phyloP scores from a whole-genome alignment of 2,797 vertebrate genomes.

The Chloroceryle amazona region DNA sequence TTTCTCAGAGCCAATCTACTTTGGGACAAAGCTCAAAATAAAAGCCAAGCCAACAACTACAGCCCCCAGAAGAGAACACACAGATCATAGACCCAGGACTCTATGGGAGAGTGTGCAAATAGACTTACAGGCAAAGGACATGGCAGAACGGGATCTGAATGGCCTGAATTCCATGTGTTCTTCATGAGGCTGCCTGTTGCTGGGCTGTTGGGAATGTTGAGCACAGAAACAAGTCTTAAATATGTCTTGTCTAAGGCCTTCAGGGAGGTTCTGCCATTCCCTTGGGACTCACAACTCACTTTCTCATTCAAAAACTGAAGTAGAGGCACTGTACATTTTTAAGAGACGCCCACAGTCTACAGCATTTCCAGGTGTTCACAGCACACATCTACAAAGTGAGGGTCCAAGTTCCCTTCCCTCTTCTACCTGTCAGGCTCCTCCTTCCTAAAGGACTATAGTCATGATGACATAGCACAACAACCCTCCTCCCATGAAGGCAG shows the following conservation, averaged over 20 bases:
- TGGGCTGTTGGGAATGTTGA: background rate
- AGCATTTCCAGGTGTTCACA: background rate
- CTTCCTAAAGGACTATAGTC: background rate
- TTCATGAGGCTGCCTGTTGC: background rate
- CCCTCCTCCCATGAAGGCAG: background rate
- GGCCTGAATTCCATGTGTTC: background rate
- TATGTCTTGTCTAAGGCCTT: background rate
- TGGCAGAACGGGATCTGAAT: background rate
- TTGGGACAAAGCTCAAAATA: background rate
- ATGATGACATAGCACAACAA: background rate
- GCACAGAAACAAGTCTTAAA: background rate
- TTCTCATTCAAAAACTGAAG: background rate
- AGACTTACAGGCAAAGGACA: background rate
- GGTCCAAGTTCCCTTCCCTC: background rate
- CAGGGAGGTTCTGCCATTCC: background rate
- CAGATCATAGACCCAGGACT: background rate
- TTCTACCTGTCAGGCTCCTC: background rate
- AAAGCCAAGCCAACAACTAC: background rate
- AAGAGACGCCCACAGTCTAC: background rate
- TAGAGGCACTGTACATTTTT: background rate
- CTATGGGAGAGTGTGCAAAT: background rate
- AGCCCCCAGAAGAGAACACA: background rate
- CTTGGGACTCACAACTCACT: background rate
- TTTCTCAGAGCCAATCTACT: background rate
- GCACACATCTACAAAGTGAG: accelerated